Percentiles rank a stretch among this genome's conserved stretches.
Conservation (phyloP, 2,113 vertebrate genomes). For the Phylloscopus trochiloides region DNA sequence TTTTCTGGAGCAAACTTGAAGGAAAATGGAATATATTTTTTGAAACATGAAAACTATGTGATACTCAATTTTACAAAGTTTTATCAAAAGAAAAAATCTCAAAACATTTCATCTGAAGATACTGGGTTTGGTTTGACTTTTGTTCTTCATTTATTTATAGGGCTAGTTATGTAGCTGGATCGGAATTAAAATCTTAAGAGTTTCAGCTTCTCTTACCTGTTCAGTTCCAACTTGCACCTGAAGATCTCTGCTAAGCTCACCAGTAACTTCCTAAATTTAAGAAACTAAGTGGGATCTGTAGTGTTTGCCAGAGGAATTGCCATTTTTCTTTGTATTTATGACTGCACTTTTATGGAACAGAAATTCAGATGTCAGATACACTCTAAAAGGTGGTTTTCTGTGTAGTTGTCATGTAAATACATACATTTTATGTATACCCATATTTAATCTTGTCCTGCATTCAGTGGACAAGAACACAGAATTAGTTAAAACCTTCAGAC, state of each 20-base stretch:
- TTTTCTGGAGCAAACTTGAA: background rate
- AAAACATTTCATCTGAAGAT: background rate
- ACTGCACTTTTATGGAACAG: background rate
- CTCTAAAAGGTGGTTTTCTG: background rate
- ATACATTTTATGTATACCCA: background rate
- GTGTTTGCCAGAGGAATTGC: background rate
- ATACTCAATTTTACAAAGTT: background rate
- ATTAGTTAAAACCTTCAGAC: background rate
- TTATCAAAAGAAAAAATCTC: background rate
- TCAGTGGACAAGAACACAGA: background rate
- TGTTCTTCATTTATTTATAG: background rate
- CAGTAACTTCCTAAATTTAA: background rate
- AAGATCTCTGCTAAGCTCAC: background rate
- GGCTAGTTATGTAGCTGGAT: background rate
- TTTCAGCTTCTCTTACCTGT: background rate
- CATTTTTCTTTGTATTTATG: background rate
- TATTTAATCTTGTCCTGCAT: background rate
- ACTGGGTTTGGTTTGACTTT: background rate
- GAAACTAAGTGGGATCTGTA: background rate
- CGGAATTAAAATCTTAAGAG: background rate
- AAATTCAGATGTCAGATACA: background rate
- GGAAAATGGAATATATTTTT: background rate
- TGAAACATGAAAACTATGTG: background rate
- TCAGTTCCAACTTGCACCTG: background rate
- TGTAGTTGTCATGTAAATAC: background rate